These are phyloP conservation scores for Apocrypta bakeri DNA, from an alignment of 1,140 invertebrate species.

Conservation along the genomic window DNA sequence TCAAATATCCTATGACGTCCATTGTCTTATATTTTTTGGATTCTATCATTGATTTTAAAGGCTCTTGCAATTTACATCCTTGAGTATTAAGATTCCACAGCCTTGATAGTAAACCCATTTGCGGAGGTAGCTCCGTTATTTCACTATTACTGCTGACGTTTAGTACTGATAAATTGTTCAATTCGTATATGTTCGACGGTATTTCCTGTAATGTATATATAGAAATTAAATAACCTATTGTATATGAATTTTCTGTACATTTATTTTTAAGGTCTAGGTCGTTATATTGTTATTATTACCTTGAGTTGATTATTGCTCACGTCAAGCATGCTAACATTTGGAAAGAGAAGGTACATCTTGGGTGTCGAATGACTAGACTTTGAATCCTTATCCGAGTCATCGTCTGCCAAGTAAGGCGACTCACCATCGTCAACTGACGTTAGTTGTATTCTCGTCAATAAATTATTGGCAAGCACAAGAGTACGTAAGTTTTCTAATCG, in stretches of 20 bases:
- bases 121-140: conserved; percentile 90
- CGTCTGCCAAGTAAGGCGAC: conserved; percentile 60
- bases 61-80: conserved; percentile 92
- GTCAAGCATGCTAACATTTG: conserved; percentile 95
- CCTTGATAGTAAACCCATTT: conserved; percentile 94
- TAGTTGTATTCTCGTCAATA: conserved; percentile 84
- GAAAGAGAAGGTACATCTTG: conserved; percentile 84
- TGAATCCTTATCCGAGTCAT: conserved; percentile 64
- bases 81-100: conserved; percentile 97
- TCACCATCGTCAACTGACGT: conserved; percentile 84
- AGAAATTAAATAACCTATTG: not conserved
- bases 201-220: conserved; percentile 79
- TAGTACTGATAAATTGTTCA: conserved; percentile 93
- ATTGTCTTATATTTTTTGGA: conserved; percentile 96
- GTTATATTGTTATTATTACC: conserved; percentile 77
- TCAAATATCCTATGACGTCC: conserved; percentile 97
- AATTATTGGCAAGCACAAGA: conserved; percentile 90
- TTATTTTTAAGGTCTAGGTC: conserved; percentile 66
- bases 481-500: conserved; percentile 87
- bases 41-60: conserved; percentile 93
- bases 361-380: conserved; percentile 60
- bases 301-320: conserved; percentile 90
- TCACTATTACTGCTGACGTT: conserved; percentile 94
- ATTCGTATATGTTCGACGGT: conserved; percentile 88
- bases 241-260: not conserved